Evolutionary conservation across 2,113 vertebrate genomes (phyloP).

Genomic region (Tyto alba): DNA sequence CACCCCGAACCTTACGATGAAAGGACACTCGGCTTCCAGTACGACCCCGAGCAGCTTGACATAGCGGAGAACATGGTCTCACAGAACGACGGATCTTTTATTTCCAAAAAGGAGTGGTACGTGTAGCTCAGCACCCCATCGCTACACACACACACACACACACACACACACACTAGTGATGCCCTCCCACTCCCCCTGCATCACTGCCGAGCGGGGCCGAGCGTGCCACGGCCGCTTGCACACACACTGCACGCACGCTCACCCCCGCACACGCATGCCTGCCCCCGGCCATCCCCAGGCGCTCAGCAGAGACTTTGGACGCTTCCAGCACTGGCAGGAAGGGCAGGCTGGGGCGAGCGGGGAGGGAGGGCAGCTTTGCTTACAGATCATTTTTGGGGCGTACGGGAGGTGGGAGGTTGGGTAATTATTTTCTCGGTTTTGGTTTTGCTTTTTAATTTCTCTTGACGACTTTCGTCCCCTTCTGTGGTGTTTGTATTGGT

Average conservation of each 20-base stretch:
- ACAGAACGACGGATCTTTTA: constrained; percentile 98
- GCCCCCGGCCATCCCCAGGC: not conserved
- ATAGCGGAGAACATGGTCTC: constrained; percentile 96
- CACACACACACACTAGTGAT: not conserved
- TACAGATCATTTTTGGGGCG: not conserved
- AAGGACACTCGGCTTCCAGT: constrained; percentile 95
- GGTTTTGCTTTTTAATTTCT: constrained; percentile 30
- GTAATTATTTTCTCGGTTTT: constrained; percentile 50
- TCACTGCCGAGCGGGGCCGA: not conserved
- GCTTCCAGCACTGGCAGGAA: not conserved
- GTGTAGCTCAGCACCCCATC: constrained; percentile 76
- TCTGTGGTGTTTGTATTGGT: constrained; percentile 69
- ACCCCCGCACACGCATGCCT: not conserved
- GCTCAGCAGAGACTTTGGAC: constrained; percentile 20
- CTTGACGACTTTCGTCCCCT: constrained; percentile 17
- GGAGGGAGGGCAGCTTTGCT: constrained; percentile 37
- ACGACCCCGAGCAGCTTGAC: constrained; percentile 89
- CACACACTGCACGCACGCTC: not conserved
- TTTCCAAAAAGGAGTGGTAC: constrained; percentile 99
- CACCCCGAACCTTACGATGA: constrained; percentile 84
- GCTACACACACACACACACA: not conserved
- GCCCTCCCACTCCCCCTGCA: not conserved
- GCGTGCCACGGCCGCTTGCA: not conserved
- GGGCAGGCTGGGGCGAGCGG: not conserved
- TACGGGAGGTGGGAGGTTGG: constrained; percentile 17